These are phyloP conservation scores for Dolichoris vasculosae DNA, from an alignment of 1,140 invertebrate species.

Conservation along the genomic window DNA sequence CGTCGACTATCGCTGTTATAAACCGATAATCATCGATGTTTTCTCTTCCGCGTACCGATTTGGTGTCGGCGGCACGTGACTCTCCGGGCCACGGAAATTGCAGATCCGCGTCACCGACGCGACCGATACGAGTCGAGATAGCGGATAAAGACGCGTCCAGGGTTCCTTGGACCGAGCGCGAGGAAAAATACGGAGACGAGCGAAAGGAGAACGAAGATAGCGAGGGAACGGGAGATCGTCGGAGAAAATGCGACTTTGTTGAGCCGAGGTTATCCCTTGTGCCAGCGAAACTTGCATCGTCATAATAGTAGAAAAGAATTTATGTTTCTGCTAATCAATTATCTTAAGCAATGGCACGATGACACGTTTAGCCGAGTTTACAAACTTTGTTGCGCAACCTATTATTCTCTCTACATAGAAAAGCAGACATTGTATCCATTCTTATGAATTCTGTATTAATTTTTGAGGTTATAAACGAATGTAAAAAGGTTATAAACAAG, in stretches of 20 bases:
- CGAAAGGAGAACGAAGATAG: background rate
- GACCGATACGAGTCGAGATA: slow-evolving; percentile 68
- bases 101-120: slow-evolving; percentile 54
- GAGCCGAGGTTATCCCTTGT: background rate
- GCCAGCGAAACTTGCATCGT: slow-evolving; percentile 4
- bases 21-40: slow-evolving; percentile 72
- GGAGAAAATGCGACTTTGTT: background rate
- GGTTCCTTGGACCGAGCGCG: background rate
- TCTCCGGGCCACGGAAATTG: slow-evolving; percentile 66
- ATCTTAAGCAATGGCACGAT: background rate
- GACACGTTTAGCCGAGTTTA: slow-evolving; percentile 17
- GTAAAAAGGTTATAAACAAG: background rate
- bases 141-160: slow-evolving; percentile 61
- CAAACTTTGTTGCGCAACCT: slow-evolving; percentile 14
- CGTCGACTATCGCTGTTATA: background rate
- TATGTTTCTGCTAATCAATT: slow-evolving; percentile 15
- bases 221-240: background rate
- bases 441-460: background rate
- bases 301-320: slow-evolving; percentile 3
- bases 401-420: background rate
- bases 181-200: background rate
- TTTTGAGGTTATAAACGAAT: background rate
- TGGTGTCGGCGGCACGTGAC: slow-evolving; percentile 66
- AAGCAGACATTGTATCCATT: background rate
- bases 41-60: slow-evolving; percentile 73